Evolutionary conservation across 2,113 vertebrate genomes (phyloP).

Genomic region (Cranoglanis bouderius): DNA sequence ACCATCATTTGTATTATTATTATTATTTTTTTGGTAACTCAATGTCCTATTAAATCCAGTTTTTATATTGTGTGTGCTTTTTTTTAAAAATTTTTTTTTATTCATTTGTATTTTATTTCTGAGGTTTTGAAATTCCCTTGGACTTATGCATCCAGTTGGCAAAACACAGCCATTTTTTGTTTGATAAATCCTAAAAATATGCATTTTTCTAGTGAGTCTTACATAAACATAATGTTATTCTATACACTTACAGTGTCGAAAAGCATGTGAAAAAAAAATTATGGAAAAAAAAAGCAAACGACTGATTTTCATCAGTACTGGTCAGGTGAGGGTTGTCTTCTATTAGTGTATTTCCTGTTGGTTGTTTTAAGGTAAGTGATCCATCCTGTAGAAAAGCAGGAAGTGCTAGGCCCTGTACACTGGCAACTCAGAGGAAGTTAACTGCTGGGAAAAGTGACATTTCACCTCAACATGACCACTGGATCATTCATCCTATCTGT

Average conservation of each 20-base stretch:
- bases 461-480: slow-evolving; percentile 25
- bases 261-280: not conserved
- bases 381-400: slow-evolving; percentile 45
- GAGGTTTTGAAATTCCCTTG: not conserved
- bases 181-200: not conserved
- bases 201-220: not conserved
- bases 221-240: not conserved
- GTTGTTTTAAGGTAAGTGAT: slow-evolving; percentile 33
- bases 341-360: slow-evolving; percentile 31
- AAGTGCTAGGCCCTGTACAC: slow-evolving; percentile 21
- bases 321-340: slow-evolving; percentile 7
- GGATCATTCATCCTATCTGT: not conserved
- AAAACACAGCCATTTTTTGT: not conserved
- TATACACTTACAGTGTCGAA: not conserved
- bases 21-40: not conserved
- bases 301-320: not conserved
- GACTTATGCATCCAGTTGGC: not conserved
- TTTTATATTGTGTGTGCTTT: not conserved
- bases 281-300: not conserved
- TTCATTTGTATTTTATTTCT: not conserved
- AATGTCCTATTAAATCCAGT: not conserved
- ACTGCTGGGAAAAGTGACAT: slow-evolving; percentile 17
- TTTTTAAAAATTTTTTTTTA: not conserved
- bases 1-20: not conserved
- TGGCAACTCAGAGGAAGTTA: slow-evolving; percentile 43